Evolutionary conservation across 30 jellyfish, hydroid and myxozoan genomes (phyloP), one percentile per base, ranked within the genome.

Genomic region (Nemopilema nomurai): DNA sequence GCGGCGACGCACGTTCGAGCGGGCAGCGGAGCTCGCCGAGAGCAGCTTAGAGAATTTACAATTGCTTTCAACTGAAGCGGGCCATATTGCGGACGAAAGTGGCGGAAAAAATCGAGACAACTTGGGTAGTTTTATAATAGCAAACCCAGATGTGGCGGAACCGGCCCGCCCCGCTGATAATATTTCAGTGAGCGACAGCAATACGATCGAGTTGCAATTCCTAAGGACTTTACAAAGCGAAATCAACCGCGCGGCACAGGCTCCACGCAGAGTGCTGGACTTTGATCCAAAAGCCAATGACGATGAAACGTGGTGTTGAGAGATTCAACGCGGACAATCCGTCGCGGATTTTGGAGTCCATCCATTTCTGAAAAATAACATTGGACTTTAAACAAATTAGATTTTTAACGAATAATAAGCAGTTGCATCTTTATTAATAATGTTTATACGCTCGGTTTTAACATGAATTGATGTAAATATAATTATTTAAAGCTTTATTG

Each of bases 261-360:
- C 71, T n/a, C 93, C 89, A 19, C 63, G 52, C 31, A 62, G 81
- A 50, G 92, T 91, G 16, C 82, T 96, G 67, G 71, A 91, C 28
- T 86, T 73, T 79, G 89, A 82, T 62, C 62, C 88, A 25, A 77
- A 87, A 41, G 91, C 88, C 28, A 69, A 73, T 51, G 99, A 95
- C 22, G 99, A 86, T 20, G 97, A 95, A 71, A 95, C 99, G 16
- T 95, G 99, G 99, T 95, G 99, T 62, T 95, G 66, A 67, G 49
- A 67, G 16, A 23, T 16, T 49, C 50, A 4, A 6, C 23, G 23
- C 16, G 25, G 63, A 3, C 57, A 41, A n/a, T n/a, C n/a, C n/a
- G n/a, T n/a, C n/a, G n/a, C n/a, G n/a, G 57, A 6, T 41, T 41
- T 41, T 13, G 13, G 6, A 41, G 57, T 41, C 57, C 57, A 41